phyloP scores from a whole-genome alignment of 2,888 invertebrate species.

The Brachypterus glaber region DNA sequence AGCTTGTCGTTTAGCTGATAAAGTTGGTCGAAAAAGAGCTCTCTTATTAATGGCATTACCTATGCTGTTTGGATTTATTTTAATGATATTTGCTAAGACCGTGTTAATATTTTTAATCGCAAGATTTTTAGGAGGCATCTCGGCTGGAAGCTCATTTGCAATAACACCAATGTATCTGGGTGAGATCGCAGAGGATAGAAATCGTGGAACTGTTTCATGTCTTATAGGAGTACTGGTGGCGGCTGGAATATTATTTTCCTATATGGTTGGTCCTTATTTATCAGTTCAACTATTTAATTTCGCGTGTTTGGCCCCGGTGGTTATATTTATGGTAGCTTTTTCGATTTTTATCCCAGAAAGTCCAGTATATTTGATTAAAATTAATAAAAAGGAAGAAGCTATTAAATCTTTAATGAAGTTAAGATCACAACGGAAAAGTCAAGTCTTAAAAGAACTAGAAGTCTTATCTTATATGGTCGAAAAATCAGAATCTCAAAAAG shows the following conservation, averaged over 20 bases:
- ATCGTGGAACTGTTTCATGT: conserved; percentile 48
- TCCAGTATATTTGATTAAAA: conserved; percentile 21
- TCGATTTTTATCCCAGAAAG: conserved; percentile 35
- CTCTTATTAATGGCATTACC: neutral
- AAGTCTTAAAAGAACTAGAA: conserved; percentile 21
- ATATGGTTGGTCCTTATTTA: conserved; percentile 23
- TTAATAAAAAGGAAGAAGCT: conserved; percentile 47
- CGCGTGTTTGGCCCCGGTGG: conserved; percentile 17
- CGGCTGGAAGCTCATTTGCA: conserved; percentile 59
- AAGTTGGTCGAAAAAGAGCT: neutral
- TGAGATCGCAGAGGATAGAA: conserved; percentile 70
- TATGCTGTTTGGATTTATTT: neutral
- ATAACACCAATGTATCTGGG: conserved; percentile 76
- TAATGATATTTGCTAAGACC: neutral
- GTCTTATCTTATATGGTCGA: conserved; percentile 17
- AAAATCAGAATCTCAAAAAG: conserved; percentile 13
- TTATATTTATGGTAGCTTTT: conserved; percentile 21
- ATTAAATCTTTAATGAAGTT: conserved; percentile 55
- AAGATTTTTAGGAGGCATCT: conserved; percentile 52
- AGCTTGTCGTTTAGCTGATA: neutral
- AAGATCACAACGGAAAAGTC: conserved; percentile 10
- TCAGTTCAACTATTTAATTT: conserved; percentile 12
- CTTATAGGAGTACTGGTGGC: conserved; percentile 19
- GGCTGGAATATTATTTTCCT: conserved; percentile 19
- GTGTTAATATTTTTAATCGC: conserved; percentile 20